phyloP scores from a whole-genome alignment of 2,113 vertebrate species.

The Prunella himalayana region DNA sequence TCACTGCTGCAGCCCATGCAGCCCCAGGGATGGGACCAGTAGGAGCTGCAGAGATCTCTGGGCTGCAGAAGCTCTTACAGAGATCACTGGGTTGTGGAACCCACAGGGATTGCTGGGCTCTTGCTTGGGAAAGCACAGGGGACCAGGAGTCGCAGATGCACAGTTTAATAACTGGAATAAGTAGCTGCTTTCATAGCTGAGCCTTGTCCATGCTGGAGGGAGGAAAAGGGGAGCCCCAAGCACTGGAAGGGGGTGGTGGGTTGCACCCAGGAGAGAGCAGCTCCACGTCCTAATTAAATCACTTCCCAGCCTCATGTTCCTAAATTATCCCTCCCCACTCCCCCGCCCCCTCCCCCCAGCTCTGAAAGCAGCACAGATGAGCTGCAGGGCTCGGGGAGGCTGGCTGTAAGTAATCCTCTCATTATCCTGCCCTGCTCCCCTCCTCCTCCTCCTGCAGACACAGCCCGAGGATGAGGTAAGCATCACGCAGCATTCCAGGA shows the following conservation, averaged over 20 bases:
- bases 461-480: background rate
- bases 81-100: background rate
- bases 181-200: background rate
- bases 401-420: conserved; percentile 30
- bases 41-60: background rate
- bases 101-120: background rate
- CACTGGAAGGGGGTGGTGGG: background rate
- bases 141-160: background rate
- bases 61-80: background rate
- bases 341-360: fast-evolving
- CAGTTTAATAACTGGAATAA: background rate
- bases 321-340: background rate
- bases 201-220: background rate
- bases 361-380: background rate
- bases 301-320: background rate
- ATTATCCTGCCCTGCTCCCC: background rate
- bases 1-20: background rate
- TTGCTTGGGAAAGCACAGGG: background rate
- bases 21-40: fast-evolving
- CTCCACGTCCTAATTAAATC: background rate
- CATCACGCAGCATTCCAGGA: background rate
- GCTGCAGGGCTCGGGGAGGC: background rate
- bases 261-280: background rate
- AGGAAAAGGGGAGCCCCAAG: background rate
- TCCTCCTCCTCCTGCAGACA: background rate